These are phyloP conservation scores for Caenorhabditis imperialis DNA, from an alignment of 2,888 invertebrate genomes.

Conservation along the genomic window DNA sequence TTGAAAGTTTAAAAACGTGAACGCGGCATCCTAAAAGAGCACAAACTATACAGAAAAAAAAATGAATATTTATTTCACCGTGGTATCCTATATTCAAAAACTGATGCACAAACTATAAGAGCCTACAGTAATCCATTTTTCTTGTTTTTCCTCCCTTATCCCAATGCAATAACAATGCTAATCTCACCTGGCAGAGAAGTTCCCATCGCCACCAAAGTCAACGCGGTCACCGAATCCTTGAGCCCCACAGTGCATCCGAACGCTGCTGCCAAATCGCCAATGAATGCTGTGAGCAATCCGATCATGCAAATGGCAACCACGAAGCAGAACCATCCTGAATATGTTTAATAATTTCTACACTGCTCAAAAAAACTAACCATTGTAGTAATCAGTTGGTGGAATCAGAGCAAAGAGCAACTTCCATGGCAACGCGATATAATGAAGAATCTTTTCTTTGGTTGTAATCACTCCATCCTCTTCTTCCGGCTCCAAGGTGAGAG, in stretches of 20 bases:
- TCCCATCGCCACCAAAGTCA: slow-evolving; percentile 96
- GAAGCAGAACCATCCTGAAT: slow-evolving; percentile 92
- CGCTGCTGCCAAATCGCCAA: slow-evolving; percentile 96
- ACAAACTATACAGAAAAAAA: too few relatives aligned
- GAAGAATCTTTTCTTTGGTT: slow-evolving; percentile 90
- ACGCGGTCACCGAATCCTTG: slow-evolving; percentile 96
- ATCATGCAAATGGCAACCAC: slow-evolving; percentile 91
- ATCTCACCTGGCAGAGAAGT: slow-evolving; percentile 94
- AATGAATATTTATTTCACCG: too few relatives aligned
- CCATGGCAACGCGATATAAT: slow-evolving; percentile 96
- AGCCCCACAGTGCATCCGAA: slow-evolving; percentile 88
- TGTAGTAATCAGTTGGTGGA: slow-evolving; percentile 90
- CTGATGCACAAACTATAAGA: too few relatives aligned
- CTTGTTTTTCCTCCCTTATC: too few relatives aligned
- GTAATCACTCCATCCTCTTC: slow-evolving; percentile 63
- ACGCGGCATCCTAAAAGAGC: too few relatives aligned
- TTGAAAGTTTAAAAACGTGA: too few relatives aligned
- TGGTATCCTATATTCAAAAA: too few relatives aligned
- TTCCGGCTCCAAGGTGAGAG: slow-evolving; percentile 85
- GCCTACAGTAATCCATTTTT: too few relatives aligned
- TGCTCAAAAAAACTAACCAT: slow-evolving; percentile 63
- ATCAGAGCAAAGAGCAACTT: slow-evolving; percentile 96
- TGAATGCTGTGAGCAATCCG: slow-evolving; percentile 93
- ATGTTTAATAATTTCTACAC: too few relatives aligned
- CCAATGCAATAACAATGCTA: not conserved